Conservation (phyloP, 2,113 vertebrate genomes). For the Psilopsiagon aurifrons region DNA sequence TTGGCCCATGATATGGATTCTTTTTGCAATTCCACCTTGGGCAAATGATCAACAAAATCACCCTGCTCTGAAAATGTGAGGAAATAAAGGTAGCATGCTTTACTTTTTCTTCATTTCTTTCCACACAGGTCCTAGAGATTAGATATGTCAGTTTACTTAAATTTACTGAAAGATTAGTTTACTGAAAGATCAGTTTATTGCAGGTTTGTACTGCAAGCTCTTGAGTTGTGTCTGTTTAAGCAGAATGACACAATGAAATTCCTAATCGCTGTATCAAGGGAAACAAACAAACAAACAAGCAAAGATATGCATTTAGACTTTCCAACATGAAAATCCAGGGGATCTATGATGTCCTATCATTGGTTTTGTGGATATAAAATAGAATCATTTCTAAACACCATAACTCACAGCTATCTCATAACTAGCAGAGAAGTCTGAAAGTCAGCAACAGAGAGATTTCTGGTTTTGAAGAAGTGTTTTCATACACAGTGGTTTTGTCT, state of each 20-base stretch:
- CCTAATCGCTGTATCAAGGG: neutral
- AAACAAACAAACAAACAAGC: neutral
- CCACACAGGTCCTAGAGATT: neutral
- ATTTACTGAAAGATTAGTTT: neutral
- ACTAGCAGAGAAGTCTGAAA: neutral
- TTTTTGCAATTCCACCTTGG: neutral
- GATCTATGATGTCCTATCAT: neutral
- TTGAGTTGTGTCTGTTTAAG: neutral
- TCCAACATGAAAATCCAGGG: neutral
- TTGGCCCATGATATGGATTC: neutral
- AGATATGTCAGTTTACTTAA: neutral
- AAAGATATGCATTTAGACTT: neutral
- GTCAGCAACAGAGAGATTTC: neutral
- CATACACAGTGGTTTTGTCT: neutral
- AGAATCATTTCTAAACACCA: neutral
- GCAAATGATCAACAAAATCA: neutral
- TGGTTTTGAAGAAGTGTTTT: neutral
- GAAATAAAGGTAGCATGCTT: neutral
- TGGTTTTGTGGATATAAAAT: neutral
- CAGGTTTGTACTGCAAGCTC: neutral
- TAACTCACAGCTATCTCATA: neutral
- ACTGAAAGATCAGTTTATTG: neutral
- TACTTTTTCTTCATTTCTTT: neutral
- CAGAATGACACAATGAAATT: neutral
- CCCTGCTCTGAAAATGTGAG: neutral